These are phyloP conservation scores for Cerastis leucographa DNA, from an alignment of 2,888 invertebrate species.

Conservation along the genomic window DNA sequence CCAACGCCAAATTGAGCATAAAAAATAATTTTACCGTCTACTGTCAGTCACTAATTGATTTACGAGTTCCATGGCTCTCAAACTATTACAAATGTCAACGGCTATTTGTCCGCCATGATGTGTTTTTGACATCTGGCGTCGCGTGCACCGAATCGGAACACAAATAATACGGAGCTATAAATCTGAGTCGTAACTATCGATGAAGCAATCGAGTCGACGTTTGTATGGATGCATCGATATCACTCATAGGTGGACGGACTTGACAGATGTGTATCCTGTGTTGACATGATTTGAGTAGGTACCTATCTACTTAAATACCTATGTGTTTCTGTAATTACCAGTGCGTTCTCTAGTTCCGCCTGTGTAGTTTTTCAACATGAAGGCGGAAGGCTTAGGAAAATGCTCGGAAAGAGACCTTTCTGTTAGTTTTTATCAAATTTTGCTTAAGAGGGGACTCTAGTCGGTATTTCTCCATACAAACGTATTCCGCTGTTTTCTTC, in stretches of 20 bases:
- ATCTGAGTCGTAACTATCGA: conserved; percentile 67
- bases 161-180: conserved; percentile 69
- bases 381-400: neutral
- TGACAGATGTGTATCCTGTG: conserved; percentile 49
- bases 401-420: neutral
- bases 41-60: conserved; percentile 73
- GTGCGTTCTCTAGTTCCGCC: neutral
- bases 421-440: neutral
- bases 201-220: conserved; percentile 63
- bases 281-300: conserved; percentile 33
- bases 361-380: neutral
- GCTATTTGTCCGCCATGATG: conserved; percentile 59
- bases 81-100: conserved; percentile 62
- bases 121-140: conserved; percentile 74
- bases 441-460: too few relatives aligned
- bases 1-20: conserved; percentile 60
- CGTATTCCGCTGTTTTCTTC: too few relatives aligned
- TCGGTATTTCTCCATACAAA: too few relatives aligned
- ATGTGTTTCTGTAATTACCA: neutral
- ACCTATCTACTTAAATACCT: neutral
- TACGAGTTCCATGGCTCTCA: conserved; percentile 65
- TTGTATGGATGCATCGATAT: conserved; percentile 52
- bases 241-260: conserved; percentile 36
- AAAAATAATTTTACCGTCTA: conserved; percentile 67
- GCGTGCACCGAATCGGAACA: conserved; percentile 68